These are phyloP conservation scores for Hololepta plana DNA, from an alignment of 2,888 invertebrate species.

Conservation along the genomic window DNA sequence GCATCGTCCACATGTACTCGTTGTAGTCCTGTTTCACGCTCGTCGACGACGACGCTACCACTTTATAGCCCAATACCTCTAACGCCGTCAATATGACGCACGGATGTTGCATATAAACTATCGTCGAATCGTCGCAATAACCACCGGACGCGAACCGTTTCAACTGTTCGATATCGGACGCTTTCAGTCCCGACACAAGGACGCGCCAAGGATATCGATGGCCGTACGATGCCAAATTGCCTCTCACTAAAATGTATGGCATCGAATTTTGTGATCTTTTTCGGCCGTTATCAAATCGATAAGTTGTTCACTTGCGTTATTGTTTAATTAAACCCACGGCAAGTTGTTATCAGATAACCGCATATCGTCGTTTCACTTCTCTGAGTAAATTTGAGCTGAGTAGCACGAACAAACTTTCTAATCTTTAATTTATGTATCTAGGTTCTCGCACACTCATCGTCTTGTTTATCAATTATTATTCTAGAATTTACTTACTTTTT, in stretches of 20 bases:
- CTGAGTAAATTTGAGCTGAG: too few species aligned
- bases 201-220: slow-evolving; percentile 78
- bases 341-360: too few species aligned
- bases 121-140: slow-evolving; percentile 68
- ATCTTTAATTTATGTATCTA: too few species aligned
- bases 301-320: too few species aligned
- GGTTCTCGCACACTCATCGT: too few species aligned
- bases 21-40: slow-evolving; percentile 76
- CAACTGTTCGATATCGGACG: slow-evolving; percentile 65
- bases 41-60: slow-evolving; percentile 72
- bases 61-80: slow-evolving; percentile 76
- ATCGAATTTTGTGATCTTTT: slow-evolving; percentile 35
- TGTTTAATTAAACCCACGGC: too few species aligned
- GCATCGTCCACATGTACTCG: slow-evolving; percentile 89
- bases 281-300: too few species aligned
- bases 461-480: too few species aligned
- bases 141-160: slow-evolving; percentile 70
- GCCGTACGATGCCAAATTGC: slow-evolving; percentile 73
- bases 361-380: too few species aligned
- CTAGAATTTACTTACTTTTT: too few species aligned
- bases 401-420: too few species aligned
- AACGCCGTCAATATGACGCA: slow-evolving; percentile 73
- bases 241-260: slow-evolving; percentile 83
- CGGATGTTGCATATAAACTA: slow-evolving; percentile 74
- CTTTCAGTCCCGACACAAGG: slow-evolving; percentile 71